Evolutionary conservation across 2,888 invertebrate species (phyloP).

Genomic region (Tupiocoris notatus): DNA sequence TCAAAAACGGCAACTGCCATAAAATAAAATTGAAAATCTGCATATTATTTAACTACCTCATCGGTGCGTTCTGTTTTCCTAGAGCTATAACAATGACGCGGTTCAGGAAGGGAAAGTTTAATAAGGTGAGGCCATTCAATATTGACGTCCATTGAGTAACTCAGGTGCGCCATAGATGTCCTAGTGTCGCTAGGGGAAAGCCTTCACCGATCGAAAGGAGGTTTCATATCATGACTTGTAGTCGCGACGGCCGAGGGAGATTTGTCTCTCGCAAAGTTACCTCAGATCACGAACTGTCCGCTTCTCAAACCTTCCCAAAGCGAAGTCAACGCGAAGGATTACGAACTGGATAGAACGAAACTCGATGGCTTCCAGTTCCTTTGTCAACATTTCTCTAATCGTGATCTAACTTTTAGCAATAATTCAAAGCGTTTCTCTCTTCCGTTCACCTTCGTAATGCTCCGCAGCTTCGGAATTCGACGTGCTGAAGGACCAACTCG

Average conservation of each 20-base stretch:
- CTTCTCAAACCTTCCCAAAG: conserved; percentile 21
- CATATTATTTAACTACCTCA: no score
- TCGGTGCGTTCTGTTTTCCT: no score
- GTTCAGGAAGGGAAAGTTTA: conserved; percentile 36
- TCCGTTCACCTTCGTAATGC: not conserved
- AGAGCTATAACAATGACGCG: no score
- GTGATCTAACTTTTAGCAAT: conserved; percentile 39
- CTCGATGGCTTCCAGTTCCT: conserved; percentile 36
- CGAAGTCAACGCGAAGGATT: not conserved
- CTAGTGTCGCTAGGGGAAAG: conserved; percentile 34
- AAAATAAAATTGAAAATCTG: no score
- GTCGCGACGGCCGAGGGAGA: not conserved
- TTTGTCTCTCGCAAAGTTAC: conserved; percentile 15
- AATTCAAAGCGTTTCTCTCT: conserved; percentile 40
- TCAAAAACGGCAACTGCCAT: no score
- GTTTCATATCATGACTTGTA: conserved; percentile 21
- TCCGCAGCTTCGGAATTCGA: not conserved
- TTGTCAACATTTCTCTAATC: conserved; percentile 42
- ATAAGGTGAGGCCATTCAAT: conserved; percentile 18
- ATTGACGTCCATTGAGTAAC: conserved; percentile 31
- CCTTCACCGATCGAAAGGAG: conserved; percentile 20
- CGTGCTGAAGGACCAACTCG: no score
- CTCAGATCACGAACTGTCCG: conserved; percentile 41
- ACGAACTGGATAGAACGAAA: not conserved
- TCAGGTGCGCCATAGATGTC: conserved; percentile 19